These are phyloP conservation scores for Clytia hemisphaerica DNA, from an alignment of 30 jellyfish, hydroid and myxozoan genomes.

Conservation along the genomic window DNA sequence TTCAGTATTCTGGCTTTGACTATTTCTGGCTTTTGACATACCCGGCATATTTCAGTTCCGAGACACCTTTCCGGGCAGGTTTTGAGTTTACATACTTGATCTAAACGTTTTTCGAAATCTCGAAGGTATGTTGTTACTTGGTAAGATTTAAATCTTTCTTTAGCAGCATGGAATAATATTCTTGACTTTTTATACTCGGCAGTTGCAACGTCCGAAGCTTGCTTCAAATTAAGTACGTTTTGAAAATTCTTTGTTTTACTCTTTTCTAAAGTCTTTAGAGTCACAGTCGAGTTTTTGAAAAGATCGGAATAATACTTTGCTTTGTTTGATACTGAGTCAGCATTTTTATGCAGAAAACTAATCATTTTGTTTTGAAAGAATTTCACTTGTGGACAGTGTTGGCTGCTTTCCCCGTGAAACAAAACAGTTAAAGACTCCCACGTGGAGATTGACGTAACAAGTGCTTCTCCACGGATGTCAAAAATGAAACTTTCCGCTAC, in stretches of 20 bases:
- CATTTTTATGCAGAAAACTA: background rate
- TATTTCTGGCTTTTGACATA: background rate
- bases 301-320: too few species aligned
- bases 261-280: too few species aligned
- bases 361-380: too few species aligned
- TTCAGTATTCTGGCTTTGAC: slow-evolving; percentile 1
- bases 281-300: too few species aligned
- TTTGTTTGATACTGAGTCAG: background rate
- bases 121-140: slow-evolving; percentile 11
- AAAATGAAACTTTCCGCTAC: background rate
- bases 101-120: background rate
- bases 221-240: background rate
- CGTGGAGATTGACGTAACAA: too few species aligned
- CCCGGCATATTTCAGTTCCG: background rate
- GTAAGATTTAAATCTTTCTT: background rate
- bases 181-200: background rate
- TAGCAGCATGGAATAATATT: background rate
- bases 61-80: background rate
- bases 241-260: background rate
- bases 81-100: slow-evolving; percentile 6
- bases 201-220: background rate
- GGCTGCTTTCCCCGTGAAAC: too few species aligned
- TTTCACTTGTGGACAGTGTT: too few species aligned
- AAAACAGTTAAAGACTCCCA: too few species aligned
- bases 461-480: background rate